Conservation (phyloP, 2,797 vertebrate species). For the Mastacembelus armatus region DNA sequence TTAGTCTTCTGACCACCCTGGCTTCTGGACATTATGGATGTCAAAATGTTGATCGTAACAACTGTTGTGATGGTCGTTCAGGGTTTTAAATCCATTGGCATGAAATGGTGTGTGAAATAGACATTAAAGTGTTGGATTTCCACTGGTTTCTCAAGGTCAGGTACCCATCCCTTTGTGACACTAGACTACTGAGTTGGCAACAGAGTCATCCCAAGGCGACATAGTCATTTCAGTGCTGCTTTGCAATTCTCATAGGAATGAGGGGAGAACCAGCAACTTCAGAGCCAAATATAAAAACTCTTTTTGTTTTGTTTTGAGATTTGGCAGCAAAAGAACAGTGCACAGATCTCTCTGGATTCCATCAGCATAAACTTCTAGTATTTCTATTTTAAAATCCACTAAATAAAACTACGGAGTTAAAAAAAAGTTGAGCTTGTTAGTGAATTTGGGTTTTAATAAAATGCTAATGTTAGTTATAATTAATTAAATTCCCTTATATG, state of each 20-base stretch:
- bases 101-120: slow-evolving; percentile 86
- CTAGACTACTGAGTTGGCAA: slow-evolving; percentile 54
- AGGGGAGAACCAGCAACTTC: slow-evolving; percentile 27
- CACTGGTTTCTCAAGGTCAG: slow-evolving; percentile 86
- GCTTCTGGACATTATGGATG: slow-evolving; percentile 69
- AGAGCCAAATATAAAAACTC: slow-evolving; percentile 34
- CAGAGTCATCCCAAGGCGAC: slow-evolving; percentile 38
- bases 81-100: slow-evolving; percentile 83
- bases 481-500: too few relatives aligned
- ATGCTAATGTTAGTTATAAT: too few relatives aligned
- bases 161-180: slow-evolving; percentile 68
- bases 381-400: slow-evolving; percentile 28
- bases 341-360: background rate
- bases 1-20: slow-evolving; percentile 47
- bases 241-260: slow-evolving; percentile 31
- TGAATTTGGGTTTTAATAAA: too few relatives aligned
- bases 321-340: slow-evolving; percentile 18
- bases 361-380: background rate
- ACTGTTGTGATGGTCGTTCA: slow-evolving; percentile 74
- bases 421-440: too few relatives aligned
- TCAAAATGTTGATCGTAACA: slow-evolving; percentile 75
- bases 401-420: too few relatives aligned
- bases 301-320: slow-evolving; percentile 22
- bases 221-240: slow-evolving; percentile 37
- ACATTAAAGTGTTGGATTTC: slow-evolving; percentile 84